Conservation (phyloP, 64 coral and sea anemone species). For the Dendronephthya gigantea region DNA sequence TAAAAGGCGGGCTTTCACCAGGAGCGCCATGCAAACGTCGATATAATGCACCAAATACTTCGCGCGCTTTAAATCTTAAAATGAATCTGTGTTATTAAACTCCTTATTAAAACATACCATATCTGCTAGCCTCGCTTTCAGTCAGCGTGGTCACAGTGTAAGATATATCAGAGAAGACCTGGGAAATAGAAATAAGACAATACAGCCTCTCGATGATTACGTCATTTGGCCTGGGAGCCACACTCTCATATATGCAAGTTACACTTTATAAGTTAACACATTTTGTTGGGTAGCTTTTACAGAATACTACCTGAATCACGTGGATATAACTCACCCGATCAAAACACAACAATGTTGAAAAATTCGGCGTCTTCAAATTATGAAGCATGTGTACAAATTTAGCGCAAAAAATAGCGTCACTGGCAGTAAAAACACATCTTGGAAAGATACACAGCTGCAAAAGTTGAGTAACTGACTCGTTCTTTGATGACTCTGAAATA, state of each 20-base stretch:
- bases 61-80: too few species aligned
- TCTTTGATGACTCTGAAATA: conserved; percentile 93
- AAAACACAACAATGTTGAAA: conserved; percentile 90
- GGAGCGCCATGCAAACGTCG: not conserved
- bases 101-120: conserved; percentile 34
- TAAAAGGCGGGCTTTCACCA: not conserved
- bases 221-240: too few species aligned
- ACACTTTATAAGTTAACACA: too few species aligned
- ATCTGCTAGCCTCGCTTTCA: conserved; percentile 98
- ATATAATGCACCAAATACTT: too few species aligned
- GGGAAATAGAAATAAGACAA: not conserved
- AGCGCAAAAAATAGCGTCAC: conserved; percentile 91
- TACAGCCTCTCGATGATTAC: too few species aligned
- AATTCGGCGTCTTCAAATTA: conserved; percentile 96
- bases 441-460: conserved; percentile 97
- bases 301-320: not conserved
- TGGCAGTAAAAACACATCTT: conserved; percentile 84
- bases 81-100: too few species aligned
- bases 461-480: conserved; percentile 88
- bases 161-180: conserved; percentile 98
- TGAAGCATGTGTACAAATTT: conserved; percentile 99
- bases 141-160: conserved; percentile 94
- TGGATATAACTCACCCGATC: conserved; percentile 58
- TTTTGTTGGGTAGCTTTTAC: too few species aligned
- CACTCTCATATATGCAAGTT: too few species aligned